Evolutionary conservation across 2,797 vertebrate species (phyloP), one percentile per base, ranked within the genome.

Genomic region (Acipenser transmontanus): DNA sequence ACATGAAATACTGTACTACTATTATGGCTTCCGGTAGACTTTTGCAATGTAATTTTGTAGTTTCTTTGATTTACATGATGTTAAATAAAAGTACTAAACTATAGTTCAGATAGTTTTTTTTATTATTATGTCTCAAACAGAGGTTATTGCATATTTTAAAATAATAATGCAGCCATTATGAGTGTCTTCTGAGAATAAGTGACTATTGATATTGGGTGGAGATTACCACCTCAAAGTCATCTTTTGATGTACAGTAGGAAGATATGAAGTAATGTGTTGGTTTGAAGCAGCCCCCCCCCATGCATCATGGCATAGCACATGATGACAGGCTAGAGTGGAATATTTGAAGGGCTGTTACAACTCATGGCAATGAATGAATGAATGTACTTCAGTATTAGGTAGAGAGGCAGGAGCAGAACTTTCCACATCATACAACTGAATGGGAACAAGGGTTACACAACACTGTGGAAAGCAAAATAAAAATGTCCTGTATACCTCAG

Each of bases 281-380:
- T 77, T 74, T 66, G 62, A 68, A 75, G 69, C 47, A 11, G n/a
- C 7, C 63, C 17, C 14, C 17, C 14, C 14, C 3, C 47, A 12
- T 74, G 64, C 68, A 69, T 64, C 69, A 7, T 47, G 66, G 76
- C 72, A 72, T 69, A 77, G 77, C 8, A 50, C 70, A 54, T 72
- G 34, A 34, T 34, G 78, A 70, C 77, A 73, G 74, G 78, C 73
- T 79, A 62, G 12, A 69, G 57, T 83, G 89, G 92, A 93, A 90
- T 88, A 78, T 84, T 81, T 82, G 77, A 73, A 59, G 47, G 50
- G 47, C 76, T 70, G 69, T 81, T 81, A 61, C 73, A 72, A 66
- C 65, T 77, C 34, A 69, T 69, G 85, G 84, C 84, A 79, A 73
- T 73, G 74, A 92, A 89, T 91, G 89, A 92, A 88, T 76, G 82